phyloP scores from a whole-genome alignment of 2,113 vertebrate species.

The Hylia prasina region DNA sequence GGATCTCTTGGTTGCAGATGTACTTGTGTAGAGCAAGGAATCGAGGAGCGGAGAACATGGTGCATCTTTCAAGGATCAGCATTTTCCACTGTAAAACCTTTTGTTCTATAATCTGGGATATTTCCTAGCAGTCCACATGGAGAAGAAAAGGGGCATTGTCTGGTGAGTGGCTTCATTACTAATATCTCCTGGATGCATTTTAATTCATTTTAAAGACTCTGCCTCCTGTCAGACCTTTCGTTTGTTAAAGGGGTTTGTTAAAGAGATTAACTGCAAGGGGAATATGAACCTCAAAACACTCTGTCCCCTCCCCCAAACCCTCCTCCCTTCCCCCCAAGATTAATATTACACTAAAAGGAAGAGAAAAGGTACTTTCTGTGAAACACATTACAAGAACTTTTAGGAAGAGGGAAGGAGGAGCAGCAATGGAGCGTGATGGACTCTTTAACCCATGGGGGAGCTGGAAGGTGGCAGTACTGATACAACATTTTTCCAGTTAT shows the following conservation, averaged over 20 bases:
- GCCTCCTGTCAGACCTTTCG: slow-evolving; percentile 68
- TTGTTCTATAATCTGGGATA: slow-evolving; percentile 66
- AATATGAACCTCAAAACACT: slow-evolving; percentile 49
- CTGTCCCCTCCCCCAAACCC: neutral
- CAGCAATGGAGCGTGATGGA: neutral
- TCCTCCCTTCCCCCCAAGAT: slow-evolving; percentile 1
- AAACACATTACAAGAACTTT: slow-evolving; percentile 51
- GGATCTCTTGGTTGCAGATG: neutral
- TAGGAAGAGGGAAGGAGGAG: slow-evolving; percentile 13
- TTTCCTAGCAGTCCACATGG: slow-evolving; percentile 21
- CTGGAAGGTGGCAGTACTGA: neutral
- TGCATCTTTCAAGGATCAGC: slow-evolving; percentile 32
- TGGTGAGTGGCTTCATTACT: slow-evolving; percentile 69
- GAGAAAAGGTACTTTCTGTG: slow-evolving; percentile 46
- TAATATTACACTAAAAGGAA: slow-evolving; percentile 40
- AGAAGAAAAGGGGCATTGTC: slow-evolving; percentile 72
- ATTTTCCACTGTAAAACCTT: slow-evolving; percentile 49
- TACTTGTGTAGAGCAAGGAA: neutral
- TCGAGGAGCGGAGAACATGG: neutral
- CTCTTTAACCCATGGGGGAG: slow-evolving; percentile 6
- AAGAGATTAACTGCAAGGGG: slow-evolving; percentile 68
- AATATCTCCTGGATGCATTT: slow-evolving; percentile 73
- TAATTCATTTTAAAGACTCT: slow-evolving; percentile 76
- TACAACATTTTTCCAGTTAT: slow-evolving; percentile 24
- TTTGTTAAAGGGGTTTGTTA: slow-evolving; percentile 61